Evolutionary conservation across 2,797 vertebrate species (phyloP).

Genomic region (Sebastes matsubarae): DNA sequence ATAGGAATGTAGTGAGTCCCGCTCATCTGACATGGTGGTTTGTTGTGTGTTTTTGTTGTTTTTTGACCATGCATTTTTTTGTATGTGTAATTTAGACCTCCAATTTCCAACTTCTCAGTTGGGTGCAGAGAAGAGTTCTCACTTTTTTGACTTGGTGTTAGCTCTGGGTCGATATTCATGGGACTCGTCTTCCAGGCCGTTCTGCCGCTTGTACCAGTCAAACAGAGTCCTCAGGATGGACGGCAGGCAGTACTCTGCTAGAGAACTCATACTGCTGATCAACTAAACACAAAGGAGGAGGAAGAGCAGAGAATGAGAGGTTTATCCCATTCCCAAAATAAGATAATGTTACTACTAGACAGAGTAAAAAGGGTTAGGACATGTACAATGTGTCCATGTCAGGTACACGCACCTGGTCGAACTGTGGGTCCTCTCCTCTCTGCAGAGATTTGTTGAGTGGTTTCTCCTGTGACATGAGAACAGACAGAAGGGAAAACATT

Average conservation of each 20-base stretch:
- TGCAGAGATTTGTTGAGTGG: conserved; percentile 97
- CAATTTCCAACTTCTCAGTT: not conserved
- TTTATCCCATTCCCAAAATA: conserved; percentile 8
- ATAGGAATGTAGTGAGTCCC: not conserved
- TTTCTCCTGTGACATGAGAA: conserved; percentile 88
- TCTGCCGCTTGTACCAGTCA: conserved; percentile 99
- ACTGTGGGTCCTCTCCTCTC: conserved; percentile 97
- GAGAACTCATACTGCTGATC: conserved; percentile 98
- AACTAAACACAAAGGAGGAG: conserved; percentile 77
- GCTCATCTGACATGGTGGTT: not conserved
- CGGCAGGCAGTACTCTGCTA: conserved; percentile 97
- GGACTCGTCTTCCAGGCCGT: conserved; percentile 97
- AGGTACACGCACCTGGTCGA: conserved; percentile 91
- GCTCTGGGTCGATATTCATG: conserved; percentile 97
- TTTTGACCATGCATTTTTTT: not conserved
- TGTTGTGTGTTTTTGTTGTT: not conserved
- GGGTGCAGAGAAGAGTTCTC: conserved; percentile 2
- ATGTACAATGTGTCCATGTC: not conserved
- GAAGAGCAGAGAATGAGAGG: not conserved
- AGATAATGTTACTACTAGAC: not conserved
- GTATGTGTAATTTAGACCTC: not conserved
- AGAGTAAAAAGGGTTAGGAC: not conserved
- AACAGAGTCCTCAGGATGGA: conserved; percentile 97
- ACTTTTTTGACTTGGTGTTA: conserved; percentile 99
- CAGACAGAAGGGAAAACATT: conserved; percentile 9